A percentile compares a stretch with the other conserved stretches of the same genome.
These are phyloP conservation scores for Baryphthengus martii DNA, from an alignment of 2,113 vertebrate genomes.

Conservation along the genomic window DNA sequence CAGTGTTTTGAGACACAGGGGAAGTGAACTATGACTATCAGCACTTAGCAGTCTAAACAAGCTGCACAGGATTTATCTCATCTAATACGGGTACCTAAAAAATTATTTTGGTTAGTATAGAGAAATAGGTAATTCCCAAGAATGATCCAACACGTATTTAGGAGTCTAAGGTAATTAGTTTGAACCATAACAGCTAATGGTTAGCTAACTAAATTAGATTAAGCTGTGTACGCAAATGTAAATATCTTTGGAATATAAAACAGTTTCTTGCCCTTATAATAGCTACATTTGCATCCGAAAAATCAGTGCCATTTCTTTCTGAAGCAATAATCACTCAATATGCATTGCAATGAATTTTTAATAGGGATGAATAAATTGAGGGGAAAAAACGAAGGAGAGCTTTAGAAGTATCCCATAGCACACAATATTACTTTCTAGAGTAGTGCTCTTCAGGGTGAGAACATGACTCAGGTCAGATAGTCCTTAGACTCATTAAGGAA, in stretches of 20 bases:
- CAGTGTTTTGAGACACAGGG: not conserved
- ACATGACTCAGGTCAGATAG: not conserved
- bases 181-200: not conserved
- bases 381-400: not conserved
- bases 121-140: not conserved
- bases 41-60: not conserved
- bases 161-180: constrained; percentile 21
- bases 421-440: not conserved
- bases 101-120: not conserved
- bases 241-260: constrained; percentile 24
- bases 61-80: not conserved
- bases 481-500: not conserved
- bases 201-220: constrained; percentile 31
- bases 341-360: not conserved
- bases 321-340: not conserved
- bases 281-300: not conserved
- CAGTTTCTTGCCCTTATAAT: not conserved
- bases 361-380: not conserved
- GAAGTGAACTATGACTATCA: not conserved
- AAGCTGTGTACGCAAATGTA: not conserved
- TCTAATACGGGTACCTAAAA: not conserved
- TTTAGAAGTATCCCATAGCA: not conserved
- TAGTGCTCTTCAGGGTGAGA: not conserved
- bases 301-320: not conserved
- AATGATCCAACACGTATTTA: not conserved